phyloP scores from a whole-genome alignment of 2,113 vertebrate species.

The Meleagris gallopavo region DNA sequence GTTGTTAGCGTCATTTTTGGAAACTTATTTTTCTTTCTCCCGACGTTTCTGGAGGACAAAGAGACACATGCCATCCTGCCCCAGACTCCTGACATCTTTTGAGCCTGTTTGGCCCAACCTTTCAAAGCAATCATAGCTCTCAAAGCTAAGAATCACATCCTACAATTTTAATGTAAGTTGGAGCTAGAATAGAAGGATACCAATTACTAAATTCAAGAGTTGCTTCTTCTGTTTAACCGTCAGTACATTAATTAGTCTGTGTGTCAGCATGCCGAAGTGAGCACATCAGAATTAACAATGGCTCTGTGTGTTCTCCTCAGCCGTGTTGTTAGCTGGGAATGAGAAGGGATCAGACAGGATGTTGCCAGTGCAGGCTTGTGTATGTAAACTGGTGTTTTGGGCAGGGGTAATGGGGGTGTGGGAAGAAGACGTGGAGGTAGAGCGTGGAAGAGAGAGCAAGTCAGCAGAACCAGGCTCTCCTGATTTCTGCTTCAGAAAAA shows the following conservation, averaged over 20 bases:
- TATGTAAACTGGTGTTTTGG: not conserved
- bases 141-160: not conserved
- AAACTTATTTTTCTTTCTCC: not conserved
- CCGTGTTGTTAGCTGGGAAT: not conserved
- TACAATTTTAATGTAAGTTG: not conserved
- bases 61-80: accelerated
- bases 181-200: not conserved
- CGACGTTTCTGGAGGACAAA: not conserved
- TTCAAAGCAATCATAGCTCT: not conserved
- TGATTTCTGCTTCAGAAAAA: not conserved
- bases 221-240: conserved; percentile 43
- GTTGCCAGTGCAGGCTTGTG: not conserved
- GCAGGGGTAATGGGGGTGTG: not conserved
- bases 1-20: not conserved
- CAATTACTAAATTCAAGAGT: conserved; percentile 47
- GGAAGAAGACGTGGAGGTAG: not conserved
- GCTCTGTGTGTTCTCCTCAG: not conserved
- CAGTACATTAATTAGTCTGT: not conserved
- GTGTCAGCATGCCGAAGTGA: conserved; percentile 13
- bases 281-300: conserved; percentile 34
- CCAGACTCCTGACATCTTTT: not conserved
- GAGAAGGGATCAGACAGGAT: not conserved
- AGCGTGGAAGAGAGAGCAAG: not conserved
- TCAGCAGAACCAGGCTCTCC: not conserved
- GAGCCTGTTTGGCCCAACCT: not conserved